Conservation (phyloP, 2,888 invertebrate genomes). For the Schrankia costaestrigalis region DNA sequence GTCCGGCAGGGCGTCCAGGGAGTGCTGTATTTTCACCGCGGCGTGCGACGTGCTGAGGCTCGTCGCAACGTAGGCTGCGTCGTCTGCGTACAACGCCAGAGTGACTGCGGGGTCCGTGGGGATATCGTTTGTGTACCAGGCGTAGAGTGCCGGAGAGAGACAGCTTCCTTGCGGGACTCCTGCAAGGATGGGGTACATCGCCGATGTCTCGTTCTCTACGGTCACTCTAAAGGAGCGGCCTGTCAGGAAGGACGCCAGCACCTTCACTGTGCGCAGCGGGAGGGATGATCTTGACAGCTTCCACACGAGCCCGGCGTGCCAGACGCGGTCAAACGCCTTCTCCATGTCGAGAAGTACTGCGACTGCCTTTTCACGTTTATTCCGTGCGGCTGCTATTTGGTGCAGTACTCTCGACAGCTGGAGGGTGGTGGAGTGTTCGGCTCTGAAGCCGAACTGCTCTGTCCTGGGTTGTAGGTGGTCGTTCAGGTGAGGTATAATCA, state of each 20-base stretch:
- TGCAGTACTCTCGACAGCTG: slow-evolving; percentile 3
- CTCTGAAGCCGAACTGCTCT: slow-evolving; percentile 5
- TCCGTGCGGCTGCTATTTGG: slow-evolving; percentile 12
- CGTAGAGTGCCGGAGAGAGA: slow-evolving; percentile 3
- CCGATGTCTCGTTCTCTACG: slow-evolving; percentile 1
- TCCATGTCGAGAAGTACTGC: slow-evolving; percentile 34
- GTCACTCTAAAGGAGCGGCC: not conserved
- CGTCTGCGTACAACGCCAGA: not conserved
- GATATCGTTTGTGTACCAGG: not conserved
- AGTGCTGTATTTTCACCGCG: not conserved
- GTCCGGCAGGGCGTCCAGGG: not conserved
- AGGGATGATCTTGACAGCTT: slow-evolving; percentile 18
- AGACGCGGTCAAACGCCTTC: slow-evolving; percentile 38
- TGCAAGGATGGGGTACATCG: slow-evolving; percentile 10
- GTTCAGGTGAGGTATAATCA: slow-evolving; percentile 9
- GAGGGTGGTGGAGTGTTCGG: slow-evolving; percentile 3
- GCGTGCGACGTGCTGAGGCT: not conserved
- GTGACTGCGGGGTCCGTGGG: not conserved
- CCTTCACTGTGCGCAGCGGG: slow-evolving; percentile 7
- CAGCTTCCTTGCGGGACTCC: slow-evolving; percentile 14
- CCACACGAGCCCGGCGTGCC: slow-evolving; percentile 34
- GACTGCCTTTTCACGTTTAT: slow-evolving; percentile 12
- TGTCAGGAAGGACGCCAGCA: not conserved
- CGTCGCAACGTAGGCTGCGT: not conserved
- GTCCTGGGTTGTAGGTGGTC: slow-evolving; percentile 4